Percentiles rank a stretch among this genome's conserved stretches.
These are phyloP conservation scores for Callipepla squamata DNA, from an alignment of 2,113 vertebrate genomes.

Conservation along the genomic window DNA sequence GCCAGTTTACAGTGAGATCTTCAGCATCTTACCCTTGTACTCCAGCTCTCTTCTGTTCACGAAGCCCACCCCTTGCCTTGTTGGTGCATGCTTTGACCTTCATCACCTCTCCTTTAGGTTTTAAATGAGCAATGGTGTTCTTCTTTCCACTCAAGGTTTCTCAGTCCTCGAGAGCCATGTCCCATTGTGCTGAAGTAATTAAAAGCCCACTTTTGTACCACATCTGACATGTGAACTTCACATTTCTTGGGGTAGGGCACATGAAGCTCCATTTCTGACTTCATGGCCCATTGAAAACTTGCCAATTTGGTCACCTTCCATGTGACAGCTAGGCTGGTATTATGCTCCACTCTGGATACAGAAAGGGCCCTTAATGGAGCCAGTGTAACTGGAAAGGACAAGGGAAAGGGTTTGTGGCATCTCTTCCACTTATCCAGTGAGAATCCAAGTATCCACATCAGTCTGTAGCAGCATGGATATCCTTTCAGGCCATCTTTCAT, in stretches of 20 bases:
- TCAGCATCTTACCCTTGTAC: background rate
- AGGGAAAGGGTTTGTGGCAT: background rate
- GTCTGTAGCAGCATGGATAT: background rate
- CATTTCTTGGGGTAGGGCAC: background rate
- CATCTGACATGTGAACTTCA: fast-evolving
- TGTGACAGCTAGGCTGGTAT: background rate
- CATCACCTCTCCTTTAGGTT: background rate
- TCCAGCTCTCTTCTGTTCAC: constrained; percentile 10
- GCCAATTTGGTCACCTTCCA: background rate
- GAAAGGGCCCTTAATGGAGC: background rate
- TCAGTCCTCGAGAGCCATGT: background rate
- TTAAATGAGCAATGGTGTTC: background rate
- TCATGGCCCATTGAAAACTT: background rate
- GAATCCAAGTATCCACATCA: background rate
- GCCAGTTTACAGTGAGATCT: background rate
- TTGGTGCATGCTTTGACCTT: background rate
- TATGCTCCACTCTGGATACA: background rate
- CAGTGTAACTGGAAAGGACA: background rate
- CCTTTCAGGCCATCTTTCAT: background rate
- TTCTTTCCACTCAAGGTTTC: background rate
- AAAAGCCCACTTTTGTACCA: background rate
- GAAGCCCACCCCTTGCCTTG: background rate
- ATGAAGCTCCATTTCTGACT: background rate
- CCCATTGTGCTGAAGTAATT: fast-evolving
- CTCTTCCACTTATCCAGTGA: background rate